A percentile compares a stretch with the other conserved stretches of the same genome.
These are phyloP conservation scores for Dusona sp. DNA, from an alignment of 2,888 invertebrate genomes.

Conservation along the genomic window DNA sequence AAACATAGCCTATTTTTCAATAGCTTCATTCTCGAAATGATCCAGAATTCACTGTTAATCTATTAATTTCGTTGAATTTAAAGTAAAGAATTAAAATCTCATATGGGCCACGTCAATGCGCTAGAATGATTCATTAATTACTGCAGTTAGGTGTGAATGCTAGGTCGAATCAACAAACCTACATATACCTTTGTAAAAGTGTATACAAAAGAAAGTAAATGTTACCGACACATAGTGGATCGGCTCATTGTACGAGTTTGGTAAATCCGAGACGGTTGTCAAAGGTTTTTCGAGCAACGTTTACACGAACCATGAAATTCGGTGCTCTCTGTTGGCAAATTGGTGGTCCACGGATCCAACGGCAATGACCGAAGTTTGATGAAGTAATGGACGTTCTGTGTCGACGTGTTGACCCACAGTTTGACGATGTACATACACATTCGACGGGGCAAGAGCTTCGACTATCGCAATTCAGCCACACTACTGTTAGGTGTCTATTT, in stretches of 20 bases:
- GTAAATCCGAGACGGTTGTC: conserved; percentile 47
- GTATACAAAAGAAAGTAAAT: conserved; percentile 12
- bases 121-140: not conserved
- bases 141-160: not conserved
- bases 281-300: conserved; percentile 50
- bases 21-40: not conserved
- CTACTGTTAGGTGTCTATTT: conserved; percentile 24
- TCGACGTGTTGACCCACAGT: conserved; percentile 80
- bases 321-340: conserved; percentile 78
- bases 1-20: not conserved
- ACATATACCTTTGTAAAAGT: not conserved
- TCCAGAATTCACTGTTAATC: not conserved
- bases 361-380: conserved; percentile 81
- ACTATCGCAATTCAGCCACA: conserved; percentile 42
- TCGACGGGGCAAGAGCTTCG: conserved; percentile 6
- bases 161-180: not conserved
- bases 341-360: conserved; percentile 79
- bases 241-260: conserved; percentile 13
- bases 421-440: conserved; percentile 56
- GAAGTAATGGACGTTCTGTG: conserved; percentile 84
- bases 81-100: not conserved
- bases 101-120: not conserved
- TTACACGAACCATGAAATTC: conserved; percentile 45
- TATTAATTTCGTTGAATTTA: not conserved
- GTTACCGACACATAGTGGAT: not conserved